Base-by-base conservation (phyloP, 2,888 invertebrate species). In the Chrysolina americana region DNA sequence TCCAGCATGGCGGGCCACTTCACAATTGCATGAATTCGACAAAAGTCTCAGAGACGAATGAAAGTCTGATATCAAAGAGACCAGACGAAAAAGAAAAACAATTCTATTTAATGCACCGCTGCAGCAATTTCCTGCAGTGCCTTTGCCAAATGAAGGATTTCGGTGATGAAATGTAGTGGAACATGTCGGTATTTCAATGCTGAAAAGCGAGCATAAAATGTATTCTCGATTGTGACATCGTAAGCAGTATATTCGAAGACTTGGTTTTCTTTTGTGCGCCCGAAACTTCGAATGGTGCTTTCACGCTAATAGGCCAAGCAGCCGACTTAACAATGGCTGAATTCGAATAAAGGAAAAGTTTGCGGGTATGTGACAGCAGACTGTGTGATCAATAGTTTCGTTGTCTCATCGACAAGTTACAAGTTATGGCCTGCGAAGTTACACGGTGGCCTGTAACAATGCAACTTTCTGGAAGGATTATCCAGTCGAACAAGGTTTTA, bases 181-280 rank as follows among this genome's bases (percentile, higher is more conserved):
- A 65, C 65, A 65, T 65, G 65, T 65, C 44, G 48, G 47, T 65
- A 48, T 65, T 48, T 21, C 65, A 48, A 15, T 28, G 65, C 48
- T 48, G 65, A 65, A 65, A 47, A 28, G 65, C 23, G 23, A 21
- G 44, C 65, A 44, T 65, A 48, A 65, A 65, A 65, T 65, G 65
- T 66, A 50, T 66, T 66, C 50, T 36, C 66, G 41, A 66, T 66
- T 66, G 66, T 50, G 48, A 50, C 48, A 66, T 48, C 50, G 66
- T 53, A 66, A 66, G 66, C 66, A 44, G 50, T 66, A 48, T 66
- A 66, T 66, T 36, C 36, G 66, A 36, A 47, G 28, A 59, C 10
- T 23, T 6, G 28, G 28, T 15, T 59, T 59, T 59, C 59, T 59
- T 59, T 59, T 59, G 59, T 59, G 59, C 59, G 1, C 13, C 59